These are phyloP conservation scores for Pitangus sulphuratus DNA, from an alignment of 2,797 vertebrate genomes.

Conservation along the genomic window DNA sequence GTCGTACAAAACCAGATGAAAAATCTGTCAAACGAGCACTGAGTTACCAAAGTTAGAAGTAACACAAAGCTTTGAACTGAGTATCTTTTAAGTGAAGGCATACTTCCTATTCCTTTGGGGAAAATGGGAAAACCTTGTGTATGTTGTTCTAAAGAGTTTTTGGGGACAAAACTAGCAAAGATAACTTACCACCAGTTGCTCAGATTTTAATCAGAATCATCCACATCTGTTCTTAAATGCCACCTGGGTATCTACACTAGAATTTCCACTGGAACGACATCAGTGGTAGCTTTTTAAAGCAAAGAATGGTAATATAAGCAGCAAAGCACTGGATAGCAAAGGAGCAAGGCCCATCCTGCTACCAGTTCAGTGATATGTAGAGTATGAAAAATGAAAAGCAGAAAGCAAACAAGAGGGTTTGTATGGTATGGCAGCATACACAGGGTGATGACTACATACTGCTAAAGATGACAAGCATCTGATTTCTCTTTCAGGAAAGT, in stretches of 20 bases:
- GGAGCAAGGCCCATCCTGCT: neutral
- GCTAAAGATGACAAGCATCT: neutral
- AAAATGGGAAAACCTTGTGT: neutral
- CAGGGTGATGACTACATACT: neutral
- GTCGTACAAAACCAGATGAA: neutral
- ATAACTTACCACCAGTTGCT: neutral
- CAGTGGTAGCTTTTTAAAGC: neutral
- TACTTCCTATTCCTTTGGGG: neutral
- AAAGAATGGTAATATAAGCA: neutral
- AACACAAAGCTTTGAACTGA: neutral
- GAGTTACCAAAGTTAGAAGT: neutral
- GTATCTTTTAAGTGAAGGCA: neutral
- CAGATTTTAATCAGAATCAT: neutral
- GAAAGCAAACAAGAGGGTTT: neutral
- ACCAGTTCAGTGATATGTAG: neutral
- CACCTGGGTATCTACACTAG: neutral
- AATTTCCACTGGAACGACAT: neutral
- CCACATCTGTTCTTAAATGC: neutral
- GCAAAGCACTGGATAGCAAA: neutral
- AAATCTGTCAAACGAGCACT: neutral
- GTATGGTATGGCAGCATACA: fast-evolving
- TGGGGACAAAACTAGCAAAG: neutral
- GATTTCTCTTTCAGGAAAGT: neutral
- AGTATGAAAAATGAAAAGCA: neutral
- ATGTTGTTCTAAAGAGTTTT: neutral